Evolutionary conservation across 2,888 invertebrate species (phyloP).

Genomic region (Pediacus dermestoides): DNA sequence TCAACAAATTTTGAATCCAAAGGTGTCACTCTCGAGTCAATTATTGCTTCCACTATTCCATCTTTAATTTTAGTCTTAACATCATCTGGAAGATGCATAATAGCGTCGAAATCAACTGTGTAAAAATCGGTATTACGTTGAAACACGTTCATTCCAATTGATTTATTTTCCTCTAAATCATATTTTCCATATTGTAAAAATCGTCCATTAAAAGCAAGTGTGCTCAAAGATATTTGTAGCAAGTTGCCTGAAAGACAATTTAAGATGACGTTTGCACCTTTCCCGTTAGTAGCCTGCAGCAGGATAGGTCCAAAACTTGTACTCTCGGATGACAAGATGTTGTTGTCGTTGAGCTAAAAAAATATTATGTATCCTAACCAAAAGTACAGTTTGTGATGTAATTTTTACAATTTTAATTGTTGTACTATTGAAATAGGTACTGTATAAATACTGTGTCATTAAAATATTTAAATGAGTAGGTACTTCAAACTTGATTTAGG

Average conservation of each 20-base stretch:
- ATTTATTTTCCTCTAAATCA: constrained; percentile 68
- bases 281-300: constrained; percentile 73
- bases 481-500: too few species aligned
- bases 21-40: constrained; percentile 64
- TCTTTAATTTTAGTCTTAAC: too few species aligned
- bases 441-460: too few species aligned
- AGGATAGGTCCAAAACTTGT: constrained; percentile 83
- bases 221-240: constrained; percentile 65
- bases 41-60: constrained; percentile 72
- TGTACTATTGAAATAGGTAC: too few species aligned
- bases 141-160: constrained; percentile 70
- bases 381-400: too few species aligned
- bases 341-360: constrained; percentile 40
- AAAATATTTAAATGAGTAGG: too few species aligned
- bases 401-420: too few species aligned
- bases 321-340: constrained; percentile 48
- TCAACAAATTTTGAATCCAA: constrained; percentile 62
- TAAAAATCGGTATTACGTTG: constrained; percentile 75
- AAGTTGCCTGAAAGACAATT: constrained; percentile 91
- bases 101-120: constrained; percentile 69
- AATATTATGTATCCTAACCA: too few species aligned
- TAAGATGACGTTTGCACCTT: constrained; percentile 84
- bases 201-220: constrained; percentile 60
- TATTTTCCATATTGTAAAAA: constrained; percentile 85
- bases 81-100: constrained; percentile 55